A percentile compares a stretch with the other conserved stretches of the same genome.
Conservation (phyloP, 2,888 invertebrate genomes). For the Phaonia tiefii region DNA sequence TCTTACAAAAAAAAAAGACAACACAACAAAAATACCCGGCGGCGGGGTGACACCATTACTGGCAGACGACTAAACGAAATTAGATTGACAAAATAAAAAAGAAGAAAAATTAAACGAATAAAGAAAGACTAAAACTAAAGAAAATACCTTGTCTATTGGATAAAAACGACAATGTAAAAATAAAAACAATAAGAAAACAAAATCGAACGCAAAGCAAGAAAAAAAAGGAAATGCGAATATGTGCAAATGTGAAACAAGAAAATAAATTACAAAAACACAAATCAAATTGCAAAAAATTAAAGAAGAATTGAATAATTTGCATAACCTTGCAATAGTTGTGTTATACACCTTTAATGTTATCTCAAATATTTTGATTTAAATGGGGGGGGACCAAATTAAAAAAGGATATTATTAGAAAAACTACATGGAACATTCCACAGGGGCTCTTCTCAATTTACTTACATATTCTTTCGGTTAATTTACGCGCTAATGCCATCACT, state of each 20-base stretch:
- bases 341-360: constrained; percentile 42
- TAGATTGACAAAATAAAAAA: constrained; percentile 8
- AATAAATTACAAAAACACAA: too few relatives aligned
- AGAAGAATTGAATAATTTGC: constrained; percentile 55
- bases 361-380: too few relatives aligned
- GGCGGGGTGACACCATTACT: constrained; percentile 46
- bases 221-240: constrained; percentile 18
- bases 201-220: constrained; percentile 11
- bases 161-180: not conserved
- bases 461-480: constrained; percentile 80
- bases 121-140: constrained; percentile 18
- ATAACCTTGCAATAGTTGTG: constrained; percentile 56
- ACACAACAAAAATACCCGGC: constrained; percentile 34
- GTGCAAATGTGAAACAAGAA: constrained; percentile 22
- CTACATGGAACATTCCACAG: too few relatives aligned
- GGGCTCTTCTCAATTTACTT: too few relatives aligned
- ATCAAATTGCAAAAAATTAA: too few relatives aligned
- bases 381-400: too few relatives aligned
- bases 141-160: constrained; percentile 17
- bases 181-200: not conserved
- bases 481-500: constrained; percentile 80
- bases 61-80: not conserved
- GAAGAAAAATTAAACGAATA: constrained; percentile 1
- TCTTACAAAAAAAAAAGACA: constrained; percentile 28
- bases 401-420: too few relatives aligned